A percentile compares a stretch with the other conserved stretches of the same genome.
These are phyloP conservation scores for Mesoclemmys tuberculata DNA, from an alignment of 2,113 vertebrate genomes.

Conservation along the genomic window DNA sequence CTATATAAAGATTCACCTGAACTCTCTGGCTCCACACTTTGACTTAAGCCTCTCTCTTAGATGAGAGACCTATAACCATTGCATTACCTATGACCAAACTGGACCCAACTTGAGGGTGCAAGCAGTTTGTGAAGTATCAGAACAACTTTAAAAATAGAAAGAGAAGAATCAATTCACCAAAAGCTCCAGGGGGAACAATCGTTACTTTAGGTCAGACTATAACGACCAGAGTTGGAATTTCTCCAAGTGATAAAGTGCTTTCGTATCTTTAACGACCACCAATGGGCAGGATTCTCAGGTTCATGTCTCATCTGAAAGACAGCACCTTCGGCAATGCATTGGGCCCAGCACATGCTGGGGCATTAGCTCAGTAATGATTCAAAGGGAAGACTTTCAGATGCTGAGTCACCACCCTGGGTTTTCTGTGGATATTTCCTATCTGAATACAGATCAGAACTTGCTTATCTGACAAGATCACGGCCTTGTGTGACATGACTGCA, in stretches of 20 bases:
- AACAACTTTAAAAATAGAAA: not conserved
- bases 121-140: not conserved
- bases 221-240: not conserved
- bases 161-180: not conserved
- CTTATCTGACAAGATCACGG: slow-evolving; percentile 30
- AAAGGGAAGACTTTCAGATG: not conserved
- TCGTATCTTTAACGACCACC: not conserved
- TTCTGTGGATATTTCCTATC: slow-evolving; percentile 16
- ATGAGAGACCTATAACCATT: not conserved
- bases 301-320: not conserved
- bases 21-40: not conserved
- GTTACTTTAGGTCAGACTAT: not conserved
- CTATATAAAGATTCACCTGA: not conserved
- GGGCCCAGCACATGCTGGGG: not conserved
- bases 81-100: not conserved
- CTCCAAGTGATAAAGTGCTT: not conserved
- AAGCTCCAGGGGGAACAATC: slow-evolving; percentile 31
- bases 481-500: slow-evolving; percentile 11
- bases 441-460: not conserved
- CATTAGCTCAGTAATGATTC: not conserved
- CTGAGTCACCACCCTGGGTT: slow-evolving; percentile 29
- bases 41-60: not conserved
- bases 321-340: not conserved
- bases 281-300: not conserved
- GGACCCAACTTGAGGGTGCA: not conserved